Evolutionary conservation across 1,140 invertebrate species (phyloP).

Genomic region (Aphis gossypii): DNA sequence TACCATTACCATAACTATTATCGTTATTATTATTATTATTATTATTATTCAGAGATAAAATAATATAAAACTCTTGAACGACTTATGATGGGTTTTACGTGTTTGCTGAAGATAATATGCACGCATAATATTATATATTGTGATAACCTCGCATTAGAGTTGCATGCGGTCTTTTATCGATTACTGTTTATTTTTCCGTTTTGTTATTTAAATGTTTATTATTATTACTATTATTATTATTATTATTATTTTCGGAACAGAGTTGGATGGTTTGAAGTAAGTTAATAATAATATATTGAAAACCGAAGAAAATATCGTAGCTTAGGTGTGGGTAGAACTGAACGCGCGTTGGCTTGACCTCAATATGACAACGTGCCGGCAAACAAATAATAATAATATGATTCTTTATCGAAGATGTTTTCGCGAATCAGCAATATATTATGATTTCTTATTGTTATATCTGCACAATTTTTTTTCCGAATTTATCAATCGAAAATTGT

Average conservation of each 20-base stretch:
- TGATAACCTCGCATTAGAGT: background rate
- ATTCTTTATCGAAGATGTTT: constrained; percentile 45
- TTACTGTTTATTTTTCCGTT: background rate
- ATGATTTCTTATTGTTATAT: background rate
- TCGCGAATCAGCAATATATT: background rate
- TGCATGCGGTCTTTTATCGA: constrained; percentile 36
- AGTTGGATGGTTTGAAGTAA: constrained; percentile 10
- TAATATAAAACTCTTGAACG: background rate
- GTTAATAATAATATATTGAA: background rate
- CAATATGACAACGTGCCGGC: background rate
- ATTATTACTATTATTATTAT: background rate
- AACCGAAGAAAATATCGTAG: background rate
- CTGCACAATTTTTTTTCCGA: background rate
- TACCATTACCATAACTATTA: background rate
- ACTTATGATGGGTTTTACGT: background rate
- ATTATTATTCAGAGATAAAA: background rate
- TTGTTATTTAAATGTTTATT: background rate
- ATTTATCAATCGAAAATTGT: background rate
- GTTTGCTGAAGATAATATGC: constrained; percentile 8
- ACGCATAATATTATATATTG: constrained; percentile 21
- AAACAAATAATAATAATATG: background rate
- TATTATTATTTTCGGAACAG: background rate
- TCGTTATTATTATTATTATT: background rate
- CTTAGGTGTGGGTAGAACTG: background rate
- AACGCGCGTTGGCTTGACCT: constrained; percentile 40